Evolutionary conservation across 2,113 vertebrate genomes (phyloP).

Genomic region (Plotosus lineatus): DNA sequence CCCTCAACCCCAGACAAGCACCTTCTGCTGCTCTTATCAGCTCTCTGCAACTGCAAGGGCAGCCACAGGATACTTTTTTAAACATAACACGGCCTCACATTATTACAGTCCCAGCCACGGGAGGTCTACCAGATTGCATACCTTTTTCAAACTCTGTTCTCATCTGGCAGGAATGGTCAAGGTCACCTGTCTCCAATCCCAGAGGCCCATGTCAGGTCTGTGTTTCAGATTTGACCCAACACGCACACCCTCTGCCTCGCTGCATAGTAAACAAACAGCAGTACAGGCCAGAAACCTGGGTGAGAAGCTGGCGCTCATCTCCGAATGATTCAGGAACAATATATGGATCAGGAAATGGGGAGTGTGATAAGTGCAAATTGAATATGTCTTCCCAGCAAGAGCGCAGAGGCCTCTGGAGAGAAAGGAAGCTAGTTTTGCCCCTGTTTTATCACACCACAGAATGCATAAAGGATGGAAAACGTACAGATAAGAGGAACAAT

Average conservation of each 20-base stretch:
- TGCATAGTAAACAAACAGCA: constrained; percentile 70
- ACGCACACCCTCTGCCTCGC: constrained; percentile 71
- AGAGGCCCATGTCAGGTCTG: constrained; percentile 38
- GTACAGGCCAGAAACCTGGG: neutral
- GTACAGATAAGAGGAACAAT: constrained; percentile 59
- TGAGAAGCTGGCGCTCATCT: constrained; percentile 19
- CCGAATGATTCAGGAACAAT: neutral
- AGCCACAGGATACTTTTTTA: constrained; percentile 63
- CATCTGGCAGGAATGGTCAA: constrained; percentile 72
- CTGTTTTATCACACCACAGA: constrained; percentile 64
- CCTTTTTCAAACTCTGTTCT: constrained; percentile 61
- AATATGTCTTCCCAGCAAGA: constrained; percentile 74
- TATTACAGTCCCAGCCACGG: constrained; percentile 62
- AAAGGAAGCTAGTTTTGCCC: constrained; percentile 65
- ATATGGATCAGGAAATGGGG: constrained; percentile 54
- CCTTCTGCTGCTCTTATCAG: constrained; percentile 86
- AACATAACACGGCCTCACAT: constrained; percentile 61
- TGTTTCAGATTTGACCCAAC: constrained; percentile 70
- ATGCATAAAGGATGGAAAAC: constrained; percentile 63
- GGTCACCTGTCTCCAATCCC: constrained; percentile 66
- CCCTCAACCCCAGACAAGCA: constrained; percentile 61
- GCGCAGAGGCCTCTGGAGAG: constrained; percentile 66
- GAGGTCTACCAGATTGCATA: constrained; percentile 57
- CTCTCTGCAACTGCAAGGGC: constrained; percentile 83
- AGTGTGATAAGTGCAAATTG: constrained; percentile 74